Evolutionary conservation across 2,888 invertebrate species (phyloP).

Genomic region (Pogonocherus hispidulus): DNA sequence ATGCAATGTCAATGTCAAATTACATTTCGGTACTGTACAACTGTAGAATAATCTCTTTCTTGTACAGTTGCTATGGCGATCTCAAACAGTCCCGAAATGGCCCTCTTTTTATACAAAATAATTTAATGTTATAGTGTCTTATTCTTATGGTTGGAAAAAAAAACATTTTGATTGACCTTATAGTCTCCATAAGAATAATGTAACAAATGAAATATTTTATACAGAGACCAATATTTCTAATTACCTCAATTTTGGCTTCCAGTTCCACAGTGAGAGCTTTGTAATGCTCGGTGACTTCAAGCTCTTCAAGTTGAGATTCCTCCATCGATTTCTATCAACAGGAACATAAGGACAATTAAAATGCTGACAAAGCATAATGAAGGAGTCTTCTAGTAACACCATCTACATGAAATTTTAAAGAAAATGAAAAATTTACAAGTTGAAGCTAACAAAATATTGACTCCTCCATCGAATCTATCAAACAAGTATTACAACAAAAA

Average conservation of each 20-base stretch:
- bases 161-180: neutral
- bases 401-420: conserved; percentile 24
- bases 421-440: conserved; percentile 1
- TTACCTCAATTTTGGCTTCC: conserved; percentile 66
- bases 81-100: too few relatives aligned
- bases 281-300: conserved; percentile 61
- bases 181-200: too few relatives aligned
- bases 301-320: conserved; percentile 57
- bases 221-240: conserved; percentile 20
- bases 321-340: conserved; percentile 61
- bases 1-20: too few relatives aligned
- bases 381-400: conserved; percentile 35
- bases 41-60: too few relatives aligned
- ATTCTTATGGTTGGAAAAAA: too few relatives aligned
- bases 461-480: conserved; percentile 28
- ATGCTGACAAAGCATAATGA: conserved; percentile 46
- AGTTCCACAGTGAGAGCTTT: conserved; percentile 62
- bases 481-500: conserved; percentile 36
- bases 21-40: too few relatives aligned
- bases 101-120: too few relatives aligned
- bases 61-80: too few relatives aligned
- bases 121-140: too few relatives aligned
- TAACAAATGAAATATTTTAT: neutral
- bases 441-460: neutral
- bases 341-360: conserved; percentile 44